Percentiles rank a stretch among this genome's conserved stretches.
Conservation (phyloP, 2,888 invertebrate species). For the Anoplius nigerrimus region DNA sequence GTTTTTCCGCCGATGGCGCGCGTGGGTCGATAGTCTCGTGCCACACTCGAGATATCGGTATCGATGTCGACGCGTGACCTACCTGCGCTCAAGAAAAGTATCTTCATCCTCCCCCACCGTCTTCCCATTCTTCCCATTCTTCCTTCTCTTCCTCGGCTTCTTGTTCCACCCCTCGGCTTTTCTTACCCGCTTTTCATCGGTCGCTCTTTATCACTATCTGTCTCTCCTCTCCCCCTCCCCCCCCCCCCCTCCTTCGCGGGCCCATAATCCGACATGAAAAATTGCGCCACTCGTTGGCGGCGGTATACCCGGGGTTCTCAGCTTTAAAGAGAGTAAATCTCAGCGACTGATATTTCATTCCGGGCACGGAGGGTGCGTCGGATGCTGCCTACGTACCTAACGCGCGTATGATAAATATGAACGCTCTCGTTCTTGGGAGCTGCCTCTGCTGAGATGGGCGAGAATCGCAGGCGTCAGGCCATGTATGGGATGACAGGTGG, state of each 20-base stretch:
- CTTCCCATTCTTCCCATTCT: not conserved
- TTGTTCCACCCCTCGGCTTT: constrained; percentile 12
- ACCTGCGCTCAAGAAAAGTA: constrained; percentile 42
- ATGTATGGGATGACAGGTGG: too few species aligned
- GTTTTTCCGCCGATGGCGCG: constrained; percentile 14
- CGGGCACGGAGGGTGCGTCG: constrained; percentile 7
- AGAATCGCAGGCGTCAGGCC: too few species aligned
- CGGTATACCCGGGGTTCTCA: constrained; percentile 40
- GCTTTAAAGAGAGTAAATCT: constrained; percentile 53
- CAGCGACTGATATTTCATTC: constrained; percentile 48
- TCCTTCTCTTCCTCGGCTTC: not conserved
- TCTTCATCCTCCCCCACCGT: constrained; percentile 20
- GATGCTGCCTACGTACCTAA: too few species aligned
- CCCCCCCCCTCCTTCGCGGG: constrained; percentile 15
- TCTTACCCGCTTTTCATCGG: constrained; percentile 5
- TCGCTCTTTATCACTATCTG: not conserved
- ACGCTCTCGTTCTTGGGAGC: too few species aligned
- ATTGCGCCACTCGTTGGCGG: constrained; percentile 55
- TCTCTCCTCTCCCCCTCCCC: not conserved
- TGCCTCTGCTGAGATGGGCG: too few species aligned
- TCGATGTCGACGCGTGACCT: constrained; percentile 51
- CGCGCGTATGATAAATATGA: constrained; percentile 36
- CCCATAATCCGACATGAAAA: constrained; percentile 64
- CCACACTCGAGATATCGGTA: constrained; percentile 52
- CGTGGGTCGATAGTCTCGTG: constrained; percentile 36